These are phyloP conservation scores for Sciurus carolinensis DNA, from an alignment of 2,797 vertebrate species.

Conservation along the genomic window DNA sequence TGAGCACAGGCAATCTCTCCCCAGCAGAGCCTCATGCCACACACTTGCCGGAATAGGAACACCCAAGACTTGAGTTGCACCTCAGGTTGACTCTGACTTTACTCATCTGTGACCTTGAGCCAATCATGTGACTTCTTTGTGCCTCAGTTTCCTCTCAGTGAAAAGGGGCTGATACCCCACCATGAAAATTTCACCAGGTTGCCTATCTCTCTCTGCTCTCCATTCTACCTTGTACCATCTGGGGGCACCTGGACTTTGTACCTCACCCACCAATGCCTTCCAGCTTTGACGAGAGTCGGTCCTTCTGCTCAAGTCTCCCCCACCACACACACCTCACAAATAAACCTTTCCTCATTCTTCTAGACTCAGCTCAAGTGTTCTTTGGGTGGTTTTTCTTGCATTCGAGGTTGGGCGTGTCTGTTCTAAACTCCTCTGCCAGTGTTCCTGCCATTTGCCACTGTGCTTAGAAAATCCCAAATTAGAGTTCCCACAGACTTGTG, in stretches of 20 bases:
- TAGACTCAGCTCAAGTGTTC: background rate
- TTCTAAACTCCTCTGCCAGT: background rate
- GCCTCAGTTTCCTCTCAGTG: background rate
- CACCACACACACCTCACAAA: background rate
- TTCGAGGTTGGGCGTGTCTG: background rate
- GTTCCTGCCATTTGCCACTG: background rate
- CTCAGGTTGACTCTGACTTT: background rate
- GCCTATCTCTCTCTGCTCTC: background rate
- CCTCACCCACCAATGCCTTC: background rate
- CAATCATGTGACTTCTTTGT: background rate
- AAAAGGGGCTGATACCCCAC: background rate
- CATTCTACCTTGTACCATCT: background rate
- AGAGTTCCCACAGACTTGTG: background rate
- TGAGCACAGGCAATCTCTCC: background rate
- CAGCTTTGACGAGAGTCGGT: background rate
- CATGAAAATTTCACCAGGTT: background rate
- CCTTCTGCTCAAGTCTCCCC: background rate
- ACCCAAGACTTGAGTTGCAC: background rate
- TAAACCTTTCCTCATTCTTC: background rate
- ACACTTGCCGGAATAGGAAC: background rate
- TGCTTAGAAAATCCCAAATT: background rate
- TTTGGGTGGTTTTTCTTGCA: background rate
- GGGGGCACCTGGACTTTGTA: background rate
- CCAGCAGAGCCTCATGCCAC: too few relatives aligned
- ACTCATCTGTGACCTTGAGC: background rate